Base-by-base conservation (phyloP, 2,797 vertebrate genomes). In the Tragelaphus oryx region DNA sequence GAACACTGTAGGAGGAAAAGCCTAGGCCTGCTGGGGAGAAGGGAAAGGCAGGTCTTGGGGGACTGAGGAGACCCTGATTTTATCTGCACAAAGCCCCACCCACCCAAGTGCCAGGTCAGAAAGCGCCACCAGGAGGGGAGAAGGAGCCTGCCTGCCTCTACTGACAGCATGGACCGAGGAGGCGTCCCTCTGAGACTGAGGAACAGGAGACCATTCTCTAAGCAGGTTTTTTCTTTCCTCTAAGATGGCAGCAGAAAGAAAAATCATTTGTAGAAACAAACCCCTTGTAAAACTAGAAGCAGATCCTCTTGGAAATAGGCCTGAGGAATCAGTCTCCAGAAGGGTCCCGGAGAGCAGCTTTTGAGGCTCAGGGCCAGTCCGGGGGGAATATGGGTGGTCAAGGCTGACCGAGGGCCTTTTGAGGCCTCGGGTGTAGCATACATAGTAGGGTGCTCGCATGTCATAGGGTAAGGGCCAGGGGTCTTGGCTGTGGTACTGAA, bases 221-320 rank as follows among this genome's bases (percentile, higher is more conserved):
- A 83, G 86, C 87, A 44, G 33, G 85, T 55, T 41, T 41, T 41
- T 71, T 37, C 46, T 37, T 22, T 3, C 59, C 57, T 79, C 54
- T 44, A 82, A 88, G 93, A 82, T 50, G 87, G 87, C 68, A 96
- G 93, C 89, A 96, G 87, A 95, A 96, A 97, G 89, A 95, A 96
- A 89, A 68, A 89, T 54, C 79, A 88, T 22, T 71, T 88, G 82
- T 86, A 95, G 93, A 93, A 71, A 91, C 76, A 93, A 92, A 68
- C 37, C 62, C 37, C 81, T 87, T 93, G 46, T 78, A 91, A 96
- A 94, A 57, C 87, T 88, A 97, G 95, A 89, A 87, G 74, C 81
- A 86, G 82, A 76, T 57, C 79, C 76, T 50, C 81, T 91, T 20
- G 37, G 37, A 91, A 87, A 59, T n/a, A 68, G 65, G 76, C 60